Conservation (phyloP, 2,888 invertebrate genomes). For the Crossocerus cetratus region DNA sequence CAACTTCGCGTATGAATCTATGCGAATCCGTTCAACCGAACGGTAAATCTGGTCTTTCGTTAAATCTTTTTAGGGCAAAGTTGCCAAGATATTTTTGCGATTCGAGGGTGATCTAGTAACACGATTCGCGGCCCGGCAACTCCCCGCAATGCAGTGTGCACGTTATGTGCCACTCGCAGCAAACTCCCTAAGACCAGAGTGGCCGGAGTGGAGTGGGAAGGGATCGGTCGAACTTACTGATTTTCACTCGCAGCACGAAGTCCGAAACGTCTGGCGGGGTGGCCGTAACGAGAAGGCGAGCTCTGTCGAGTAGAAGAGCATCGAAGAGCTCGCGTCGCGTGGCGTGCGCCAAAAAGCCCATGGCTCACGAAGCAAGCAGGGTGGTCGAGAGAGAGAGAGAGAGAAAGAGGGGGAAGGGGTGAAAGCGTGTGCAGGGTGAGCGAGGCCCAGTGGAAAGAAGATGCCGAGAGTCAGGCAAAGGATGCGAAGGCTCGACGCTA, state of each 20-base stretch:
- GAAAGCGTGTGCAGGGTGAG: background rate
- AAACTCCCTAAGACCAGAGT: constrained; percentile 34
- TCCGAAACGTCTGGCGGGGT: constrained; percentile 35
- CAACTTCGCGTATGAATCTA: too few species aligned
- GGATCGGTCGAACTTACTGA: constrained; percentile 53
- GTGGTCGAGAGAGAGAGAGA: background rate
- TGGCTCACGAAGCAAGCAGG: background rate
- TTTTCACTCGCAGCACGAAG: constrained; percentile 59
- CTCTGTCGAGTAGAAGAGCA: constrained; percentile 48
- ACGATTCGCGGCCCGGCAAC: constrained; percentile 14
- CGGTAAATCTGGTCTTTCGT: too few species aligned
- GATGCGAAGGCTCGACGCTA: constrained; percentile 48
- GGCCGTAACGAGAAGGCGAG: constrained; percentile 44
- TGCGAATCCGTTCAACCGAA: too few species aligned
- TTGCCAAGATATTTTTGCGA: background rate
- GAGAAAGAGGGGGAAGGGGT: background rate
- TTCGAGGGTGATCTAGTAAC: background rate
- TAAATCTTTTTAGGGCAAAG: too few species aligned
- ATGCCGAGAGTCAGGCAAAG: constrained; percentile 11
- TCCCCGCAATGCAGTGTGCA: constrained; percentile 38
- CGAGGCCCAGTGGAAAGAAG: constrained; percentile 1
- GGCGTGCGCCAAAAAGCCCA: constrained; percentile 46
- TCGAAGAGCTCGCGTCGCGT: constrained; percentile 38
- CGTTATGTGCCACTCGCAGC: background rate
- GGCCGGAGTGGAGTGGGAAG: background rate